Evolutionary conservation across 2,888 invertebrate genomes (phyloP).

Genomic region (Thalpophila matura): DNA sequence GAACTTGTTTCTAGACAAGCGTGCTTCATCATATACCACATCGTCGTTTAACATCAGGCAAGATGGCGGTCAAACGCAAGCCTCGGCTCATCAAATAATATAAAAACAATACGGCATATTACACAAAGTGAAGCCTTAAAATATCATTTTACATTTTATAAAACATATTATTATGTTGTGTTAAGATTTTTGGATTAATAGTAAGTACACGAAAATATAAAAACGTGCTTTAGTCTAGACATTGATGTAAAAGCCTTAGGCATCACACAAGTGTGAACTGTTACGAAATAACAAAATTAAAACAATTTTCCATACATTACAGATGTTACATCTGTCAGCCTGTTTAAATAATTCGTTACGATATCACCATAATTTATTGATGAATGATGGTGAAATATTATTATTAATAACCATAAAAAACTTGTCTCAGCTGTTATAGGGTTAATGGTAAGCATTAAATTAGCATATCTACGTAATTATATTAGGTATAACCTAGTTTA

Average conservation of each 20-base stretch:
- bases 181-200: no score
- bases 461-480: constrained; percentile 1
- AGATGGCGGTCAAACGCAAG: no score
- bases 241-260: not conserved
- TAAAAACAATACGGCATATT: no score
- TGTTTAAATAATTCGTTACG: constrained; percentile 28
- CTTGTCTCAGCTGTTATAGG: constrained; percentile 14
- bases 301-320: constrained; percentile 1
- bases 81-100: no score
- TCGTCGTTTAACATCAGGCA: no score
- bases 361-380: constrained; percentile 26
- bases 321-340: constrained; percentile 14
- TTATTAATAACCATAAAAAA: constrained; percentile 12
- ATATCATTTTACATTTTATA: not conserved
- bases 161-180: not conserved
- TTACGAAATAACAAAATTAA: constrained; percentile 27
- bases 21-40: no score
- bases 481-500: not conserved
- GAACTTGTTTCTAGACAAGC: no score
- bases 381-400: constrained; percentile 25
- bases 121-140: no score
- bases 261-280: not conserved
- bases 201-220: no score
- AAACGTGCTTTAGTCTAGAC: no score
- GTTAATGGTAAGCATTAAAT: constrained; percentile 28